These are phyloP conservation scores for Geopemphigus sp. DNA, from an alignment of 1,140 invertebrate genomes.

Conservation along the genomic window DNA sequence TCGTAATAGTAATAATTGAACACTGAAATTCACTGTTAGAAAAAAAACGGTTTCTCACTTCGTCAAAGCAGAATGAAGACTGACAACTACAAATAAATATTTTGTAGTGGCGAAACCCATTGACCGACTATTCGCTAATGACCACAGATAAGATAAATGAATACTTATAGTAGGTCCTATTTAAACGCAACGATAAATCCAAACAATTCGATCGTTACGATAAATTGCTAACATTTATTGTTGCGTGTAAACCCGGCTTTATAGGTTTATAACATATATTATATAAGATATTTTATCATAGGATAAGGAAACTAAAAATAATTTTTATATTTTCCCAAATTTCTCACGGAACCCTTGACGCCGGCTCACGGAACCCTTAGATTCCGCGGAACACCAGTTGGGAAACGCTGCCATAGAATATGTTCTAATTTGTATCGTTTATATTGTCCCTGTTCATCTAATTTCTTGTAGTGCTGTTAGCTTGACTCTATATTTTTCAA, in stretches of 20 bases:
- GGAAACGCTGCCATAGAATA: too few relatives aligned
- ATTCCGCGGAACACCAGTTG: too few relatives aligned
- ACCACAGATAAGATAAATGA: conserved; percentile 14
- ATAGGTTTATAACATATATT: conserved; percentile 5
- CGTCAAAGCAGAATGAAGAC: neutral
- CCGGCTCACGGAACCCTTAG: too few relatives aligned
- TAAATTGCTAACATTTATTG: neutral
- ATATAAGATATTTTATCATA: too few relatives aligned
- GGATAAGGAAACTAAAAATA: too few relatives aligned
- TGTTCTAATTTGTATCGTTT: too few relatives aligned
- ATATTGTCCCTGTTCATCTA: too few relatives aligned
- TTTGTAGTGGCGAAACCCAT: neutral
- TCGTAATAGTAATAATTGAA: conserved; percentile 37
- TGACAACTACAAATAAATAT: neutral
- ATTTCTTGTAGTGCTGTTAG: too few relatives aligned
- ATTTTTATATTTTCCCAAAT: too few relatives aligned
- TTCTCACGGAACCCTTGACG: too few relatives aligned
- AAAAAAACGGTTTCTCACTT: conserved; percentile 29
- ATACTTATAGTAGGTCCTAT: conserved; percentile 17
- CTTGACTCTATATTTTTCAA: too few relatives aligned
- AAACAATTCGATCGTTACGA: conserved; percentile 4
- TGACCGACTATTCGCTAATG: conserved; percentile 12
- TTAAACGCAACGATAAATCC: conserved; percentile 9
- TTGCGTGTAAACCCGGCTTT: neutral
- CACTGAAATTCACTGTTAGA: conserved; percentile 23